Base-by-base conservation (phyloP, 2,113 vertebrate genomes). In the Triplophysa rosa region DNA sequence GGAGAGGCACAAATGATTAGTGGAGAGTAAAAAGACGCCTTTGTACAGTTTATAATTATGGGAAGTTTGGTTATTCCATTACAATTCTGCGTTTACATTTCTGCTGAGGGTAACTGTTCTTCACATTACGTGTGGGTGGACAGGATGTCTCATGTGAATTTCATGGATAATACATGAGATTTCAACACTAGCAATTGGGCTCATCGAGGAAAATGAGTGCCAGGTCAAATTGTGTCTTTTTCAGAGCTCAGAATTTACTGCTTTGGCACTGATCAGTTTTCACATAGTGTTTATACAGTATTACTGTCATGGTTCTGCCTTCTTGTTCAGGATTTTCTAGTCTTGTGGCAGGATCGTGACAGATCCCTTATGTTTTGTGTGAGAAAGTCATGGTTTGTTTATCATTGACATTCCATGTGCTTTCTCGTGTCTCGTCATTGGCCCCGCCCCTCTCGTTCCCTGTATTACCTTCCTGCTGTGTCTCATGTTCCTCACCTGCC, bases 31-130 rank as follows among this genome's bases (percentile, higher is more conserved):
- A 78, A 71, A 77, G 74, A 42, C 67, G 13, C 56, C 70, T 78
- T 84, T 80, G 70, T 81, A 59, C 47, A 47, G 69, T 56, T 64
- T 56, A 33, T 16, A n/a, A 29, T 58, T 58, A 84, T 84, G 81
- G 67, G 68, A 80, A 68, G 62, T 78, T 81, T 58, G 66, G 21
- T 66, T 77, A 16, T 45, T 47, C 65, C 21, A 77, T 79, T 79
- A 45, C 21, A 23, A 61, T 77, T 33, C 9, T 74, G 67, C 26
- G 47, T 82, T 49, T 54, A 66, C 64, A 77, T 80, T 81, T 59
- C 63, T 54, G 12, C 42, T 78, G 56, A 66, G 61, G 56, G 67
- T 82, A 54, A 70, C 49, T 75, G 72, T 67, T 80, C 67, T 61
- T 59, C 29, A 45, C 56, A 80, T 65, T 64, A 68, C 29, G 64